These are phyloP conservation scores for Noctua pronuba DNA, from an alignment of 2,888 invertebrate genomes.

Conservation along the genomic window DNA sequence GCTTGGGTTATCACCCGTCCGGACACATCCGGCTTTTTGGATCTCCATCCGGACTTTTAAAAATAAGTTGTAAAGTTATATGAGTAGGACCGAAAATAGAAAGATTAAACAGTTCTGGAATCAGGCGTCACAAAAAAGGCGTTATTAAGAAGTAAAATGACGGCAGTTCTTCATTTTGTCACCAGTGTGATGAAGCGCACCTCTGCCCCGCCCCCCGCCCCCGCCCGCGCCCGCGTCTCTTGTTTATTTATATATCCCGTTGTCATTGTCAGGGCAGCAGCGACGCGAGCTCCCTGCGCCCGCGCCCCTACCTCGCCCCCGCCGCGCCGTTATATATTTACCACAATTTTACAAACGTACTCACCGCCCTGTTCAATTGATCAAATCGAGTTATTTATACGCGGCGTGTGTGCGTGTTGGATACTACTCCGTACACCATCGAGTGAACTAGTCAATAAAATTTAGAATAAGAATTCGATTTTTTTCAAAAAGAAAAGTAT, in stretches of 20 bases:
- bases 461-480: neutral
- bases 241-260: slow-evolving; percentile 11
- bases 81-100: neutral
- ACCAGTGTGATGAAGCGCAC: neutral
- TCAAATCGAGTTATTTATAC: slow-evolving; percentile 36
- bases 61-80: neutral
- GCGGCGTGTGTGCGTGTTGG: neutral
- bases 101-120: neutral
- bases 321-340: slow-evolving; percentile 35
- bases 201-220: neutral
- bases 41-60: neutral
- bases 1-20: neutral
- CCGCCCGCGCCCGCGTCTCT: neutral
- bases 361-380: slow-evolving; percentile 37
- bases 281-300: neutral
- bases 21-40: neutral
- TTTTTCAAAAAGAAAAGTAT: neutral
- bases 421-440: neutral
- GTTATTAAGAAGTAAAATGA: neutral
- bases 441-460: neutral
- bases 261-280: slow-evolving; percentile 46
- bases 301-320: neutral
- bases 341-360: slow-evolving; percentile 32
- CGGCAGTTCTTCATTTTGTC: neutral
- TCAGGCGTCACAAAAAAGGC: neutral